Percentiles rank a stretch among this genome's conserved stretches.
phyloP scores from a whole-genome alignment of 2,113 vertebrate species.

The Tonatia bakeri region DNA sequence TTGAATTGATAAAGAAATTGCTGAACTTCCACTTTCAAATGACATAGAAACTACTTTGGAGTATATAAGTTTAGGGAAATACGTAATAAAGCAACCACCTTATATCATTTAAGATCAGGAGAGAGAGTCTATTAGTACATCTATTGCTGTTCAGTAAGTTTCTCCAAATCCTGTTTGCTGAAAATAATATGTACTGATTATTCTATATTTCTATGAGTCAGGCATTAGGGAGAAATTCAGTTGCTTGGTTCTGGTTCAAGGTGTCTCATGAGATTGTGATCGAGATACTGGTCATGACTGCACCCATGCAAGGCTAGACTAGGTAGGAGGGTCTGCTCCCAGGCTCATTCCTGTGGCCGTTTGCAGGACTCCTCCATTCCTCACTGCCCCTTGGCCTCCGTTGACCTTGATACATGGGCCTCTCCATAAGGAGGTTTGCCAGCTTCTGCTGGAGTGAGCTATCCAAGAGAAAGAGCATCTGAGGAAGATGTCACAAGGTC shows the following conservation, averaged over 20 bases:
- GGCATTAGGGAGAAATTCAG: neutral
- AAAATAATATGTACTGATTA: neutral
- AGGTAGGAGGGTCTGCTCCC: neutral
- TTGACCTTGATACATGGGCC: neutral
- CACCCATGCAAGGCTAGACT: neutral
- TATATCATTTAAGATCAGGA: neutral
- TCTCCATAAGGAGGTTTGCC: neutral
- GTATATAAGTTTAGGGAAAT: neutral
- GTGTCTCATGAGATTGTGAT: neutral
- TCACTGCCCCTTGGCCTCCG: neutral
- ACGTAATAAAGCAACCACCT: neutral
- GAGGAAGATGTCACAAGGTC: neutral
- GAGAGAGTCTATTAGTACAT: neutral
- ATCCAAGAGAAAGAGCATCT: neutral
- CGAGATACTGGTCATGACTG: neutral
- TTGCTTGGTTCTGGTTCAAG: neutral
- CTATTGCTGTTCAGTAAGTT: neutral
- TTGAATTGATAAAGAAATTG: neutral
- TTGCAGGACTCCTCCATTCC: neutral
- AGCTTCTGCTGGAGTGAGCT: neutral
- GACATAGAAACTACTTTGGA: neutral
- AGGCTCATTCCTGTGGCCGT: neutral
- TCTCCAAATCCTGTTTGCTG: neutral
- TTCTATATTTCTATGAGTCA: neutral
- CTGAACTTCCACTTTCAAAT: neutral